Conservation (phyloP, 2,113 vertebrate genomes). For the Lampris megalopsis region DNA sequence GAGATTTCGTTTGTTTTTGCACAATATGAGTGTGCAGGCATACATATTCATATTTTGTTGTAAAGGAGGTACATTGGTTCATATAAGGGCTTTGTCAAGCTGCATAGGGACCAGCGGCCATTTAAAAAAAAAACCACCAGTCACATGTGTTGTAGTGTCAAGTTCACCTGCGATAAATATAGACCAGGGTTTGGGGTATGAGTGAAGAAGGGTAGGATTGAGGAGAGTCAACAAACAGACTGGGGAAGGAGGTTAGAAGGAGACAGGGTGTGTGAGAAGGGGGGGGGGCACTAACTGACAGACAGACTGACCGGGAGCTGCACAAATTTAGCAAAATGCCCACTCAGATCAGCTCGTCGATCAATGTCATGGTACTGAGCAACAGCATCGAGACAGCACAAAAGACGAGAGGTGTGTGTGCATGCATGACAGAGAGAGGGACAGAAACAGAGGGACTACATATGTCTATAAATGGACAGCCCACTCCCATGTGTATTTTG, state of each 20-base stretch:
- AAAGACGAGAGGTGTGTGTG: neutral
- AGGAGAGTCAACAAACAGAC: conserved; percentile 29
- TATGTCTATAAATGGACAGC: no score
- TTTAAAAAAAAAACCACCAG: conserved; percentile 32
- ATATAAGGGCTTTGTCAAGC: conserved; percentile 8
- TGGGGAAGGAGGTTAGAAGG: neutral
- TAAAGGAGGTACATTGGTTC: conserved; percentile 11
- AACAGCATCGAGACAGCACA: conserved; percentile 14
- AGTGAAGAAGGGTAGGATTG: conserved; percentile 18
- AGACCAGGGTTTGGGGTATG: conserved; percentile 38
- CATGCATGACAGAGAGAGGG: no score
- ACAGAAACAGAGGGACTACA: no score
- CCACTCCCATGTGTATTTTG: no score
- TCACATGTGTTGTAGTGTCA: conserved; percentile 71
- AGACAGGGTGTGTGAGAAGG: neutral
- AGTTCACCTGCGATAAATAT: conserved; percentile 75
- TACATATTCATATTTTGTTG: conserved; percentile 16
- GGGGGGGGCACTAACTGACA: conserved; percentile 26
- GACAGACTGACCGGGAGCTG: neutral
- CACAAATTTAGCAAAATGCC: conserved; percentile 34
- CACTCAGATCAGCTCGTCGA: conserved; percentile 20
- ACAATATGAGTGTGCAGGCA: conserved; percentile 8
- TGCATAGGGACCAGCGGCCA: conserved; percentile 34
- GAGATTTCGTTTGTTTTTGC: neutral
- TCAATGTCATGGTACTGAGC: conserved; percentile 1